These are phyloP conservation scores for Isichthys henryi DNA, from an alignment of 2,113 vertebrate species.

Conservation along the genomic window DNA sequence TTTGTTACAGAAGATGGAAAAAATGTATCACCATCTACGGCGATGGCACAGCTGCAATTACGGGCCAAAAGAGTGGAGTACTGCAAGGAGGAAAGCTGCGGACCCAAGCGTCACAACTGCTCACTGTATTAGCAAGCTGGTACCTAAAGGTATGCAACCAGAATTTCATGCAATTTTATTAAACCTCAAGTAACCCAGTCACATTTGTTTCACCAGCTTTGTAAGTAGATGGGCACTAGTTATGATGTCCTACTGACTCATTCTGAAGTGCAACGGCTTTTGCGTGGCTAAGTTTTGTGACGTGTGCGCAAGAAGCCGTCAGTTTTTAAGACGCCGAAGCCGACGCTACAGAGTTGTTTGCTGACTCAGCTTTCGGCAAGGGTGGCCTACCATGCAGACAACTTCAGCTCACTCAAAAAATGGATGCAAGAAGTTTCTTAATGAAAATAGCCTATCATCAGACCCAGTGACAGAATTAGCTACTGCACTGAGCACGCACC, in stretches of 20 bases:
- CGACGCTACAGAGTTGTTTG: not conserved
- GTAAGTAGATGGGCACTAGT: slow-evolving; percentile 13
- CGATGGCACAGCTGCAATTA: slow-evolving; percentile 18
- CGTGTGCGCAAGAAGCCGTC: not conserved
- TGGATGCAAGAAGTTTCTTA: slow-evolving; percentile 11
- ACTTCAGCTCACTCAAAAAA: slow-evolving; percentile 22
- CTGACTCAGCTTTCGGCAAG: not conserved
- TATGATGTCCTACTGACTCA: slow-evolving; percentile 5
- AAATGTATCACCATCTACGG: not conserved
- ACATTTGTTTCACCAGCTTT: slow-evolving; percentile 22
- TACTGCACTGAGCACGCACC: slow-evolving; percentile 21
- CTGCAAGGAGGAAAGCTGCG: slow-evolving; percentile 9
- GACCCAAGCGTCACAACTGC: slow-evolving; percentile 19
- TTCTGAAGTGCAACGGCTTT: slow-evolving; percentile 22
- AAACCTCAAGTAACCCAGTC: slow-evolving; percentile 22
- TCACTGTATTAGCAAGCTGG: slow-evolving; percentile 15
- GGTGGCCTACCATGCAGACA: slow-evolving; percentile 1
- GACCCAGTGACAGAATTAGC: slow-evolving; percentile 1
- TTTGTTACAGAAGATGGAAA: not conserved
- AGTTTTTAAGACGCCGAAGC: not conserved
- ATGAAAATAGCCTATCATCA: slow-evolving; percentile 20
- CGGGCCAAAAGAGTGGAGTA: slow-evolving; percentile 13
- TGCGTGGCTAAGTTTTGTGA: not conserved
- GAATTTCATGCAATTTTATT: slow-evolving; percentile 17
- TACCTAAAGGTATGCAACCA: slow-evolving; percentile 25